These are phyloP conservation scores for Mactromeris polynyma DNA, from an alignment of 2,888 invertebrate species.

Conservation along the genomic window DNA sequence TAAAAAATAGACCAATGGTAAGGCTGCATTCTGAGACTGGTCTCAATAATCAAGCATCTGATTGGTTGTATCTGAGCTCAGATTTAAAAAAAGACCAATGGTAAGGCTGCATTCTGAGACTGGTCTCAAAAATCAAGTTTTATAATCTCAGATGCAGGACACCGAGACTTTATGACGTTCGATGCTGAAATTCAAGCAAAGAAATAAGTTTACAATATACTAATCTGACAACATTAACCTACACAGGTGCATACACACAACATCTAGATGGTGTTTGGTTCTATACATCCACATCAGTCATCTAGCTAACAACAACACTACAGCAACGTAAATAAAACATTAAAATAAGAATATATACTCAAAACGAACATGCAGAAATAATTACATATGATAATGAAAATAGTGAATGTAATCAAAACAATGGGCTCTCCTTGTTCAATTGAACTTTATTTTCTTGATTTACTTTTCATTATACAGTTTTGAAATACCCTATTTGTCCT, in stretches of 20 bases:
- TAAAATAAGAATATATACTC: not conserved
- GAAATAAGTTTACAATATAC: not conserved
- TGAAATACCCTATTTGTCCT: too few relatives aligned
- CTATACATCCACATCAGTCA: not conserved
- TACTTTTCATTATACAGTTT: too few relatives aligned
- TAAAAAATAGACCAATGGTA: too few relatives aligned
- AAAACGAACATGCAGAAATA: not conserved
- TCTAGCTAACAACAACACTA: not conserved
- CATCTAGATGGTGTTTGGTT: not conserved
- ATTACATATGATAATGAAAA: conserved; percentile 9
- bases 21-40: too few relatives aligned
- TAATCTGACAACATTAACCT: not conserved
- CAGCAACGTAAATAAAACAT: not conserved
- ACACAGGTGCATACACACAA: not conserved
- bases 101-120: too few relatives aligned
- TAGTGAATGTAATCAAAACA: not conserved
- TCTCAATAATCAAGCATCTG: too few relatives aligned
- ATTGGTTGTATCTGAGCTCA: too few relatives aligned
- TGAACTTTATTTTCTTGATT: too few relatives aligned
- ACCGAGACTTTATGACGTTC: not conserved
- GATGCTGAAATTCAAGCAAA: not conserved
- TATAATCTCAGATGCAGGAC: not conserved
- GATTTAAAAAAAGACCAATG: too few relatives aligned
- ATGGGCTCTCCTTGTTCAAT: conserved; percentile 15
- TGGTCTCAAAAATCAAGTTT: not conserved